Conservation (phyloP, 2,888 invertebrate species). For the Sisyra nigra region DNA sequence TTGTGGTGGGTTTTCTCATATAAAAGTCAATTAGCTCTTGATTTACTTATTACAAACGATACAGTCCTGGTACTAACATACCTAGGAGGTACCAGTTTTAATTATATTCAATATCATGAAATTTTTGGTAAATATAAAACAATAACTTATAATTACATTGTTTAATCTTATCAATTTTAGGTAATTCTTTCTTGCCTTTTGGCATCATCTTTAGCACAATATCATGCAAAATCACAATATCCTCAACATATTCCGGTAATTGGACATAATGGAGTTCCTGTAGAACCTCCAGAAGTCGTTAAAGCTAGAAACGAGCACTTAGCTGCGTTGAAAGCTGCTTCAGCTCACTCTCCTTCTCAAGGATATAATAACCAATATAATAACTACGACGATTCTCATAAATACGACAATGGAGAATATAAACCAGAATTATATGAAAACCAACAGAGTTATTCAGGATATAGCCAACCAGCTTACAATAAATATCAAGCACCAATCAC, state of each 20-base stretch:
- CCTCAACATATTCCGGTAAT: conserved; percentile 8
- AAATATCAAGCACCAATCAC: too few species aligned
- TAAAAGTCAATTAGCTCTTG: too few species aligned
- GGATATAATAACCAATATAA: too few species aligned
- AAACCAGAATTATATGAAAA: too few species aligned
- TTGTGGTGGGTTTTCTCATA: too few species aligned
- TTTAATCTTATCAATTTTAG: conserved; percentile 1
- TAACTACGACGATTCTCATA: too few species aligned
- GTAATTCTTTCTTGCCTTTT: conserved; percentile 10
- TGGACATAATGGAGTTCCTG: conserved; percentile 10
- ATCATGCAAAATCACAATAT: background rate
- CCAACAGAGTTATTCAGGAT: too few species aligned
- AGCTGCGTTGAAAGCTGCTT: background rate
- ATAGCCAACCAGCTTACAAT: too few species aligned
- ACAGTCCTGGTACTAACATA: conserved; percentile 9
- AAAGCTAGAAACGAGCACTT: conserved; percentile 9
- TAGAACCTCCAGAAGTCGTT: conserved; percentile 9
- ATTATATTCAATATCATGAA: conserved; percentile 6
- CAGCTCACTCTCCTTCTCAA: too few species aligned
- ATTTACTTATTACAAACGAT: background rate
- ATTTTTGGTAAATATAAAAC: conserved; percentile 5
- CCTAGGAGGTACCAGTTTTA: conserved; percentile 8
- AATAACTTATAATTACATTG: too few species aligned
- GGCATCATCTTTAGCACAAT: conserved; percentile 8
- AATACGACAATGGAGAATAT: too few species aligned